Evolutionary conservation across 2,888 invertebrate species (phyloP).

Genomic region (Synanthedon vespiformis): DNA sequence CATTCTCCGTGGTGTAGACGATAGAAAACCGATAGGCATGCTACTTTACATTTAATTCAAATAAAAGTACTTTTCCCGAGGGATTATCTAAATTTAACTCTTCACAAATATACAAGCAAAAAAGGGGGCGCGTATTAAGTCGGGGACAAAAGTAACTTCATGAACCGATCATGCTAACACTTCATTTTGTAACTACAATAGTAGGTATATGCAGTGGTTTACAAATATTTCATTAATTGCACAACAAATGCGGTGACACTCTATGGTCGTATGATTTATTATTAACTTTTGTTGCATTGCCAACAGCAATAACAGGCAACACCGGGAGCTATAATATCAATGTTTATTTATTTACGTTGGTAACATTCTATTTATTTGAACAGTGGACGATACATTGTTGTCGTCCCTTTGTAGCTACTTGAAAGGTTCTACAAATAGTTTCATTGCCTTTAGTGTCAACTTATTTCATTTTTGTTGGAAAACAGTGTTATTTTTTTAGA

Average conservation of each 20-base stretch:
- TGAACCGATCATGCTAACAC: no score
- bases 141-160: no score
- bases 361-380: constrained; percentile 41
- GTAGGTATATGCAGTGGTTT: no score
- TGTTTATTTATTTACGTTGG: constrained; percentile 48
- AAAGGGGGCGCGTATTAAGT: no score
- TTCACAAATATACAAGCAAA: no score
- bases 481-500: no score
- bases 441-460: neutral
- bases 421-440: constrained; percentile 2
- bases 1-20: no score
- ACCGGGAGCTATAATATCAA: constrained; percentile 35
- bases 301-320: constrained; percentile 27
- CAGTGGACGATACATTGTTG: constrained; percentile 18
- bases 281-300: constrained; percentile 42
- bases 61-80: no score
- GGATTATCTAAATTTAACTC: no score
- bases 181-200: no score
- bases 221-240: constrained; percentile 49
- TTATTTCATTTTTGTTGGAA: neutral
- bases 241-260: constrained; percentile 58
- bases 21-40: no score
- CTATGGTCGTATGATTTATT: constrained; percentile 58
- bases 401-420: constrained; percentile 23
- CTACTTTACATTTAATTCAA: no score